A percentile compares a stretch with the other conserved stretches of the same genome.
Evolutionary conservation across 1,140 invertebrate genomes (phyloP).

Genomic region (Akabosia matsudoensis): DNA sequence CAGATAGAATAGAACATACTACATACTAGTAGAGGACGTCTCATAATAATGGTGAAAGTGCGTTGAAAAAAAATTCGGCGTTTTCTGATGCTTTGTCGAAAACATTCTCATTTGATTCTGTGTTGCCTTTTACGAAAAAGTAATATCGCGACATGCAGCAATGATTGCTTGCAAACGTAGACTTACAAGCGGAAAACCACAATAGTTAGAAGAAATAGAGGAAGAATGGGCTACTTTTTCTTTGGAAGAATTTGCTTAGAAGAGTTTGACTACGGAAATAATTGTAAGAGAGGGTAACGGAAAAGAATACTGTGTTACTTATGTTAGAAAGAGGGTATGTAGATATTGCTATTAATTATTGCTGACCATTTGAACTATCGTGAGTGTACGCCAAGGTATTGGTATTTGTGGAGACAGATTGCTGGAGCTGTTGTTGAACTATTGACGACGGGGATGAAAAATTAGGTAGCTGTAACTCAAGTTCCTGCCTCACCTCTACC

Average conservation of each 20-base stretch:
- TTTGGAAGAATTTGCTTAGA: too few relatives aligned
- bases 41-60: too few relatives aligned
- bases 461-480: neutral
- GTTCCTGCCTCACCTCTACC: neutral
- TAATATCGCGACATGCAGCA: too few relatives aligned
- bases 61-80: too few relatives aligned
- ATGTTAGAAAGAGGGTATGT: neutral
- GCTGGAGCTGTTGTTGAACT: neutral
- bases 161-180: too few relatives aligned
- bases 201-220: too few relatives aligned
- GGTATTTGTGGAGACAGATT: neutral
- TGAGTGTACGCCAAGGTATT: neutral
- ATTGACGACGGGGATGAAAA: neutral
- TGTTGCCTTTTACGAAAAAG: too few relatives aligned
- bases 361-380: conserved; percentile 14
- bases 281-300: neutral
- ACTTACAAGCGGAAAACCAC: too few relatives aligned
- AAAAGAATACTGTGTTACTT: neutral
- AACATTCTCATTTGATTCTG: neutral
- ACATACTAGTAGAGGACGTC: neutral
- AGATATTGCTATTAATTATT: neutral
- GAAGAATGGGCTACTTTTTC: too few relatives aligned
- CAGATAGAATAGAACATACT: too few relatives aligned
- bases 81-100: too few relatives aligned
- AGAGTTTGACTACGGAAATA: too few relatives aligned